These are phyloP conservation scores for Aporophyla nigra DNA, from an alignment of 2,888 invertebrate genomes.

Conservation along the genomic window DNA sequence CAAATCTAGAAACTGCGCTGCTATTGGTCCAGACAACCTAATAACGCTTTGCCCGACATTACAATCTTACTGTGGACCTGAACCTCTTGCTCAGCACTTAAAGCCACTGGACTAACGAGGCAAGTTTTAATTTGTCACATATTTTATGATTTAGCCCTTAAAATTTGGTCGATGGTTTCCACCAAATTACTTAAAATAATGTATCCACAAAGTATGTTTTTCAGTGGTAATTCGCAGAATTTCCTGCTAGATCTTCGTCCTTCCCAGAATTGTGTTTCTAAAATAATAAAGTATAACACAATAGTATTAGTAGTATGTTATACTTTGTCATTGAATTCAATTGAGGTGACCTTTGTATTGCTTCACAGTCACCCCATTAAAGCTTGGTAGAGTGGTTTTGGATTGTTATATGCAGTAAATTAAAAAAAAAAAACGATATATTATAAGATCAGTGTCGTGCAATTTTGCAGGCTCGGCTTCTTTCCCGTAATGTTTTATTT, in stretches of 20 bases:
- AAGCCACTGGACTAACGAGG: background rate
- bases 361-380: constrained; percentile 14
- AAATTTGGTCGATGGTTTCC: background rate
- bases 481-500: background rate
- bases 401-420: background rate
- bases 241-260: background rate
- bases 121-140: background rate
- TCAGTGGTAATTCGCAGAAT: background rate
- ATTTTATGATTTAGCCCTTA: background rate
- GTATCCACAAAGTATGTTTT: background rate
- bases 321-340: background rate
- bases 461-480: background rate
- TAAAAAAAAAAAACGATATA: background rate
- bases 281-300: background rate
- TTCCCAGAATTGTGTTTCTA: background rate
- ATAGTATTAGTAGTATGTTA: no score
- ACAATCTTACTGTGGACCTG: background rate
- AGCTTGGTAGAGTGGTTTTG: background rate
- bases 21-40: background rate
- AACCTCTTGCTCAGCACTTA: background rate
- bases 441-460: background rate
- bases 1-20: background rate
- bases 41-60: background rate
- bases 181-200: background rate
- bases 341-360: constrained; percentile 22